Evolutionary conservation across 2,113 vertebrate genomes (phyloP), one percentile per base, ranked within the genome.

Genomic region (Uria aalge): DNA sequence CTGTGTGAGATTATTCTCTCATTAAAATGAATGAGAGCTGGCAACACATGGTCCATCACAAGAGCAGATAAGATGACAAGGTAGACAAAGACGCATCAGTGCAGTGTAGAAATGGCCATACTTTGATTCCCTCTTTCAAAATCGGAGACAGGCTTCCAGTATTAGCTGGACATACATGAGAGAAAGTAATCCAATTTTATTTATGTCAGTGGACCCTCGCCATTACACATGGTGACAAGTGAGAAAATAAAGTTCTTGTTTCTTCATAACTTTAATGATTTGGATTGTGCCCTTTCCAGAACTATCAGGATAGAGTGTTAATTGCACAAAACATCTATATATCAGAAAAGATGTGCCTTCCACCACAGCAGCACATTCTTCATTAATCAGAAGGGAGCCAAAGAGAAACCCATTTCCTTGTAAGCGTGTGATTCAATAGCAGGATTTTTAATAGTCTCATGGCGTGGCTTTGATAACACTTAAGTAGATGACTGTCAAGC

Each of bases 351-450:
- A 57, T 2, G 8, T 63, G 22, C 14, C 14, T 74, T 79, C 52
- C 21, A 40, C 60, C 53, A 88, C 78, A 56, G 27, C 9, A 85
- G 11, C 34, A 59, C 0, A 0, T 40, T 40, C 72, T 75, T 76
- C 17, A 32, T 62, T 85, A 48, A 85, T 60, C 43, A 60, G 15
- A n/a, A 82, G 5, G 18, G 18, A 93, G 5, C 5, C 1, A 1
- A 15, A 9, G 18, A 79, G 32, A 95, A 96, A 55, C 15, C 1
- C 14, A 62, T 36, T 83, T 74, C 23, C 11, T 85, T 76, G 11
- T 19, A 77, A 87, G 10, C 0, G 0, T 1, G 1, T 62, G 50
- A 62, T 84, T 89, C 2, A 4, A 8, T 62, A 73, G 38, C 18
- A 71, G 26, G 5, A 27, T 47, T 89, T 91, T 91, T 52, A 86